Conservation (phyloP, 2,113 vertebrate genomes). For the Oxyruncus cristatus region DNA sequence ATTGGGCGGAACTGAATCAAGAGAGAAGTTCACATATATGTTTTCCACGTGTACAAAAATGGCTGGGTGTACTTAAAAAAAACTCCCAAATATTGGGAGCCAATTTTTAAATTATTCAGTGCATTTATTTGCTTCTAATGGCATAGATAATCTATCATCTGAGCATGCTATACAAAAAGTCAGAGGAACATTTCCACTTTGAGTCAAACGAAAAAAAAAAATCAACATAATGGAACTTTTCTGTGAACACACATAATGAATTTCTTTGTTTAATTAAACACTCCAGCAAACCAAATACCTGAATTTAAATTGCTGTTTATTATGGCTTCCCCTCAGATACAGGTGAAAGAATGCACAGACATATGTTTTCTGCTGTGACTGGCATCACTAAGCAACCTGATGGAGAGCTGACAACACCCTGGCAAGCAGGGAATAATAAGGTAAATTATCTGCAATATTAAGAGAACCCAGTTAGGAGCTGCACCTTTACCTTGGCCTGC, state of each 20-base stretch:
- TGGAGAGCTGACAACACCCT: not conserved
- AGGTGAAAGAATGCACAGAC: not conserved
- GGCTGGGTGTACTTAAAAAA: not conserved
- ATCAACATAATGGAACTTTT: not conserved
- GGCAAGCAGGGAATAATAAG: not conserved
- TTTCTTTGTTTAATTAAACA: constrained; percentile 54
- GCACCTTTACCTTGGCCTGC: not conserved
- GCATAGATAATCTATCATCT: not conserved
- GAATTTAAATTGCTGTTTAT: constrained; percentile 31
- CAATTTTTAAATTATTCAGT: not conserved
- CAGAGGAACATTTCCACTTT: not conserved
- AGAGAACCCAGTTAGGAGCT: not conserved
- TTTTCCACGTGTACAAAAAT: not conserved
- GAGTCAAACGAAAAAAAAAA: not conserved
- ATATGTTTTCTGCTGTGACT: not conserved
- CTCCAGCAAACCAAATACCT: constrained; percentile 32
- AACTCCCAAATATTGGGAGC: not conserved
- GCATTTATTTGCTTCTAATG: not conserved
- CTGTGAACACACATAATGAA: constrained; percentile 2
- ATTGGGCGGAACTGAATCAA: not conserved
- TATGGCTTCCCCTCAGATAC: not conserved
- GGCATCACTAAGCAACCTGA: not conserved
- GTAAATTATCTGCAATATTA: not conserved
- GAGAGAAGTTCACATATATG: not conserved
- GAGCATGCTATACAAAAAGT: not conserved